Evolutionary conservation across 2,797 vertebrate genomes (phyloP).

Genomic region (Ficedula albicollis): DNA sequence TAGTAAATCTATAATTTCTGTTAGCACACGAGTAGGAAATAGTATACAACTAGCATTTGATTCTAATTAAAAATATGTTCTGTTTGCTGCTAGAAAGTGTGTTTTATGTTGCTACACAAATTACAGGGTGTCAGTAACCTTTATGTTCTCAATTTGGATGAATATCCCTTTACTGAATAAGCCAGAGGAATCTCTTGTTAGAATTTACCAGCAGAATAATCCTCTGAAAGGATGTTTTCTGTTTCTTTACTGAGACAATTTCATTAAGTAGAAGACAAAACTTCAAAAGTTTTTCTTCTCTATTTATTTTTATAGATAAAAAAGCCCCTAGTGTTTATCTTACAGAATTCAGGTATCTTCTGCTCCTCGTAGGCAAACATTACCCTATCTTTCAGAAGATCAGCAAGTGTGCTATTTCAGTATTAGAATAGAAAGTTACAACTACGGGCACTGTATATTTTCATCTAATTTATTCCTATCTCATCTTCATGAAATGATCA

Average conservation of each 20-base stretch:
- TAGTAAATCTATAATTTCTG: not conserved
- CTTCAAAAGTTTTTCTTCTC: not conserved
- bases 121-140: constrained; percentile 17
- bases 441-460: not conserved
- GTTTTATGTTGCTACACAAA: constrained; percentile 19
- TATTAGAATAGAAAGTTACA: not conserved
- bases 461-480: not conserved
- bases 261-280: not conserved
- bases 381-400: not conserved
- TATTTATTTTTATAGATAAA: not conserved
- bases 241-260: not conserved
- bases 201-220: not conserved
- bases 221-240: not conserved
- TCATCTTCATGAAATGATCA: not conserved
- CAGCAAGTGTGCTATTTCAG: not conserved
- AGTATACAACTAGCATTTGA: not conserved
- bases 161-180: not conserved
- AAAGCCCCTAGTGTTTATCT: not conserved
- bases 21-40: not conserved
- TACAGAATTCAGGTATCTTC: not conserved
- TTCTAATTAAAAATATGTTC: constrained; percentile 17
- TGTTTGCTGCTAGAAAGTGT: not conserved
- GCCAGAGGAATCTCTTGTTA: not conserved
- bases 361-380: not conserved
- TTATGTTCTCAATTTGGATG: not conserved